Evolutionary conservation across 2,888 invertebrate genomes (phyloP).

Genomic region (Heliconius sara): DNA sequence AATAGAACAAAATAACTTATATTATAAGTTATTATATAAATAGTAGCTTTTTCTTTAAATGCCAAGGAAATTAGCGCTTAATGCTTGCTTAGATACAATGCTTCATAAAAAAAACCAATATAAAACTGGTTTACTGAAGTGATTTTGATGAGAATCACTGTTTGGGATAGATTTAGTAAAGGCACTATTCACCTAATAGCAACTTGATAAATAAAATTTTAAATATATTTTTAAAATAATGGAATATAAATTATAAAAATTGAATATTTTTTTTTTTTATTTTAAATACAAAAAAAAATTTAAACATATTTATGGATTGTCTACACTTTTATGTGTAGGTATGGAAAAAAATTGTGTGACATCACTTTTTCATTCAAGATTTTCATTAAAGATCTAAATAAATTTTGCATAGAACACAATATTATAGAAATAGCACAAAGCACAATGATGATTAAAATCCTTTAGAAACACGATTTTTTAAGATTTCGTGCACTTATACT

Average conservation of each 20-base stretch:
- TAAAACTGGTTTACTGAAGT: slow-evolving; percentile 30
- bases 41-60: slow-evolving; percentile 35
- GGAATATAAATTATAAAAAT: no score
- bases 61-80: slow-evolving; percentile 17
- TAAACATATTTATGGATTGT: no score
- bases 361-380: not conserved
- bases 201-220: not conserved
- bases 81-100: slow-evolving; percentile 33
- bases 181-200: slow-evolving; percentile 16
- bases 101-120: slow-evolving; percentile 29
- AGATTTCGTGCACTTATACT: not conserved
- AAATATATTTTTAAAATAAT: no score
- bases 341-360: not conserved
- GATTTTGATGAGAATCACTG: slow-evolving; percentile 19
- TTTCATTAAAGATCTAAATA: not conserved
- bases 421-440: not conserved
- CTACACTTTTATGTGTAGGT: not conserved
- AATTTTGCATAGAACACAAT: not conserved
- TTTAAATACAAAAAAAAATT: no score
- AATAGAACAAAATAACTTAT: slow-evolving; percentile 57
- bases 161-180: slow-evolving; percentile 20
- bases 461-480: not conserved
- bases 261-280: no score
- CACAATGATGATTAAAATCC: not conserved
- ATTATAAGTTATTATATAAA: slow-evolving; percentile 21